Conservation (phyloP, 2,113 vertebrate genomes). For the Abramis brama region DNA sequence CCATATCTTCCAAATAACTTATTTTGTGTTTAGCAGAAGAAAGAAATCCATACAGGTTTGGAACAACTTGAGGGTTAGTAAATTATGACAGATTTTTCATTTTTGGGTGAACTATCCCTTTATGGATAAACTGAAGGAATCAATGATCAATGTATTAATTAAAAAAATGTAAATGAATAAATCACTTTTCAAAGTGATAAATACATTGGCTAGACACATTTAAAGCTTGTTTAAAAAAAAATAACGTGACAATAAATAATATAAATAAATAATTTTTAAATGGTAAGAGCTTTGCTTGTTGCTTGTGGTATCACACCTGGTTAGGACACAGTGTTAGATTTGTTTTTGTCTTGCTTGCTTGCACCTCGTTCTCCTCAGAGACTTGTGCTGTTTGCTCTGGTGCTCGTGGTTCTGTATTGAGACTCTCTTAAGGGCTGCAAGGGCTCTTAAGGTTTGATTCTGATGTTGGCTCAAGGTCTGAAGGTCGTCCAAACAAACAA, state of each 20-base stretch:
- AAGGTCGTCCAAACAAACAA: conserved; percentile 45
- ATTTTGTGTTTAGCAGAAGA: too few species aligned
- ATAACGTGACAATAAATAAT: background rate
- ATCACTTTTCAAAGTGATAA: background rate
- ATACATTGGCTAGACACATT: background rate
- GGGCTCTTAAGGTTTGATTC: conserved; percentile 25
- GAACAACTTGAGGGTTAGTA: too few species aligned
- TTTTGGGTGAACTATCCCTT: too few species aligned
- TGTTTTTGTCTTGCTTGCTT: background rate
- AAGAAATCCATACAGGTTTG: too few species aligned
- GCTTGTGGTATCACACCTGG: background rate
- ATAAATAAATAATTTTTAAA: too few species aligned
- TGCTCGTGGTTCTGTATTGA: background rate
- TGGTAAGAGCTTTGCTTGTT: background rate
- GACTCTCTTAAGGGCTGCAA: conserved; percentile 6
- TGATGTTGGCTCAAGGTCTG: background rate
- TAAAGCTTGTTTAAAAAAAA: background rate
- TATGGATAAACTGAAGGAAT: too few species aligned
- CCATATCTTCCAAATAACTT: too few species aligned
- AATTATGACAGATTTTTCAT: too few species aligned
- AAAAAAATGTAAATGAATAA: background rate
- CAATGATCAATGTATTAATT: too few species aligned
- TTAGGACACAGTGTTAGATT: background rate
- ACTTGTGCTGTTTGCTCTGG: background rate
- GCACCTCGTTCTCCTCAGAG: conserved; percentile 23